A percentile compares a stretch with the other conserved stretches of the same genome.
Conservation (phyloP, 2,113 vertebrate genomes). For the Callorhinus ursinus region DNA sequence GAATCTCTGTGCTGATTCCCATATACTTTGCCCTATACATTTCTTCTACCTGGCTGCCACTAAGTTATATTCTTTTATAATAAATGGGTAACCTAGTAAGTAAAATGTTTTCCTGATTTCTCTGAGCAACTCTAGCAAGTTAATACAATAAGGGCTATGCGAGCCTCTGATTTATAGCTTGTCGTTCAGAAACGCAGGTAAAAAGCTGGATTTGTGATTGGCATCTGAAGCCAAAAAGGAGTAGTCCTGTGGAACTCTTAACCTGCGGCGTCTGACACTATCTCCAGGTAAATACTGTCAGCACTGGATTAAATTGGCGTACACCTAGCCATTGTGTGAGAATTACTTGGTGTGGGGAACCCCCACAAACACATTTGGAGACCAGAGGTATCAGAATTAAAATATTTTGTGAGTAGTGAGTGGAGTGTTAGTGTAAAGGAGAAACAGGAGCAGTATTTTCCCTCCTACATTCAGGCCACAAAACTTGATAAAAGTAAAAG, state of each 20-base stretch:
- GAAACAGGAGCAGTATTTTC: neutral
- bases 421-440: neutral
- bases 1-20: neutral
- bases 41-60: neutral
- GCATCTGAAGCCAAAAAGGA: neutral
- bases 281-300: neutral
- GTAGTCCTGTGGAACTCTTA: neutral
- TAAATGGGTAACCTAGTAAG: neutral
- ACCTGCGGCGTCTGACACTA: neutral
- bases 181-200: neutral
- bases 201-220: neutral
- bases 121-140: neutral
- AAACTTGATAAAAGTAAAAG: neutral
- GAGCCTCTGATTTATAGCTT: neutral
- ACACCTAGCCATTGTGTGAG: neutral
- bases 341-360: neutral
- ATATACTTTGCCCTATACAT: neutral
- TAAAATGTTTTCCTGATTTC: neutral
- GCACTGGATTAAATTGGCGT: neutral
- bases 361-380: neutral
- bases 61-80: neutral
- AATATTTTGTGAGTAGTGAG: neutral
- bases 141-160: too few relatives aligned
- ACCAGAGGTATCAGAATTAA: neutral
- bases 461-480: neutral